Conservation (phyloP, 2,113 vertebrate genomes). For the Ivindomyrus marchei region DNA sequence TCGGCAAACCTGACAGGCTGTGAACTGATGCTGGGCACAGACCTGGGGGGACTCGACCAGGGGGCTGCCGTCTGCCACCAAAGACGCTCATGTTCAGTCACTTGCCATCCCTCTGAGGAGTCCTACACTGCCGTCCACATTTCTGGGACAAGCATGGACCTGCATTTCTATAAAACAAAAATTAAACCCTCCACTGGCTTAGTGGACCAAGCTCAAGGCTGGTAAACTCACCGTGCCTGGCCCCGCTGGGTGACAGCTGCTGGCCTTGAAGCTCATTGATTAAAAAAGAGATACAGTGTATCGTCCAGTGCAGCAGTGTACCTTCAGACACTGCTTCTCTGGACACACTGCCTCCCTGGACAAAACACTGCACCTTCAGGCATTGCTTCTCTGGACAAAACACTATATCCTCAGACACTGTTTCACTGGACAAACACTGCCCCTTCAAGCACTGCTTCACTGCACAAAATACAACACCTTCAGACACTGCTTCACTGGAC, state of each 20-base stretch:
- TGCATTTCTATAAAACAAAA: neutral
- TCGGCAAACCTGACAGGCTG: neutral
- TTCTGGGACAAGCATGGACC: neutral
- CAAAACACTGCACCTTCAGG: neutral
- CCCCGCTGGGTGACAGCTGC: neutral
- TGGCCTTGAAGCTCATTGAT: neutral
- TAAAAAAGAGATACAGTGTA: neutral
- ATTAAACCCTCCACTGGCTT: neutral
- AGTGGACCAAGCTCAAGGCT: neutral
- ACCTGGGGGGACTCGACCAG: neutral
- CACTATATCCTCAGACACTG: neutral
- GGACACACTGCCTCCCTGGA: neutral
- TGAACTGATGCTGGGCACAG: neutral
- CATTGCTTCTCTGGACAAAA: neutral
- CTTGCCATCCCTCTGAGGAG: neutral
- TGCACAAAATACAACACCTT: no score
- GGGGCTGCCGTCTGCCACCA: neutral
- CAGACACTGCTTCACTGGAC: neutral
- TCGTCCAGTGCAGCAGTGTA: no score
- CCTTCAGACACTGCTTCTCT: neutral
- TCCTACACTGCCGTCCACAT: neutral
- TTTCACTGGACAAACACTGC: neutral
- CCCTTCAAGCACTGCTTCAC: neutral
- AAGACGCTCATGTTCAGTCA: neutral
- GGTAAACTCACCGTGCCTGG: neutral